Evolutionary conservation across 2,113 vertebrate species (phyloP).

Genomic region (Poeciliopsis occidentalis): DNA sequence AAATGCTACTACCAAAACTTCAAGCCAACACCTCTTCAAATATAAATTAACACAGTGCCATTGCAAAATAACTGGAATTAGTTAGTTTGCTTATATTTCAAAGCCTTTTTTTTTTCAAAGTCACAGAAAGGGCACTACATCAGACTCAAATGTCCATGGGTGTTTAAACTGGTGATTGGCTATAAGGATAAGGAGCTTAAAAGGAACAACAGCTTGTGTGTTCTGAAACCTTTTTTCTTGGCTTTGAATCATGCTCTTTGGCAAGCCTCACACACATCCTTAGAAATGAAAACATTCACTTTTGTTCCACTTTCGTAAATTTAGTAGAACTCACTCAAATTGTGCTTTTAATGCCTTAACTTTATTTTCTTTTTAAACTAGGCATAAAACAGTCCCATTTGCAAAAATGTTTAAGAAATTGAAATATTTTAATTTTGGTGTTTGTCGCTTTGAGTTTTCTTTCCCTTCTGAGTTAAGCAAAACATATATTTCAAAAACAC

Average conservation of each 20-base stretch:
- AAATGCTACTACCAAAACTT: too few species aligned
- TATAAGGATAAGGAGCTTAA: constrained; percentile 43
- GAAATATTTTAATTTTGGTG: not conserved
- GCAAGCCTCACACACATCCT: not conserved
- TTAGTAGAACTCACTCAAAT: too few species aligned
- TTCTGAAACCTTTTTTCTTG: constrained; percentile 16
- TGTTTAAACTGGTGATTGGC: constrained; percentile 22
- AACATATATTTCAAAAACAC: not conserved
- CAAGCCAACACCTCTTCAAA: not conserved
- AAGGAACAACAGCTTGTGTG: constrained; percentile 2
- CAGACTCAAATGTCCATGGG: constrained; percentile 5
- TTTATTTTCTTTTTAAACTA: not conserved
- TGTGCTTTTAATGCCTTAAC: not conserved
- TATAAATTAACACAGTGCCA: not conserved
- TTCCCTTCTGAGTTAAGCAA: not conserved
- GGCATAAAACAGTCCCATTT: not conserved
- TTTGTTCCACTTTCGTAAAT: not conserved
- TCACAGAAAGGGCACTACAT: not conserved
- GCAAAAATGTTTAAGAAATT: not conserved
- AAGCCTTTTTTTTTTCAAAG: not conserved
- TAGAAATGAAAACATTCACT: not conserved
- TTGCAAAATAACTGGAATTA: not conserved
- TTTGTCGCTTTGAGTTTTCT: not conserved
- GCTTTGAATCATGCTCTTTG: not conserved
- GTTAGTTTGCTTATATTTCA: not conserved